These are phyloP conservation scores for Parasteatoda lunata DNA, from an alignment of 2,888 invertebrate genomes.

Conservation along the genomic window DNA sequence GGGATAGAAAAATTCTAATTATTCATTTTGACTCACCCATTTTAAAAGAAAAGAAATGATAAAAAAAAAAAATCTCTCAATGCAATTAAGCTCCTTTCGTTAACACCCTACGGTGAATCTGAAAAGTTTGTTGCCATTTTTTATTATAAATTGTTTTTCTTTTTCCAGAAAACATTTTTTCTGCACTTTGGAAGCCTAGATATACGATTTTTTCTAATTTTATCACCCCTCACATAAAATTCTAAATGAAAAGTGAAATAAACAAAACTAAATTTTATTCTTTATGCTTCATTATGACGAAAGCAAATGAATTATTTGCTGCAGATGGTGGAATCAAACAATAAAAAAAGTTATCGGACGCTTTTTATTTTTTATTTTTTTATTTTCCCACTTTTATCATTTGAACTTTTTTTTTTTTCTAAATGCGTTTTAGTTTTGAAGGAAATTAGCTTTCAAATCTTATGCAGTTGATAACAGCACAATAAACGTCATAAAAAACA, in stretches of 20 bases:
- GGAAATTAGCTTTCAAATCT: slow-evolving; percentile 45
- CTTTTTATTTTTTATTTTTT: background rate
- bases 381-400: background rate
- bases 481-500: background rate
- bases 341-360: background rate
- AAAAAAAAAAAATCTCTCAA: background rate
- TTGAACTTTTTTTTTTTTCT: background rate
- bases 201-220: background rate
- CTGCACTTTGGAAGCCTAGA: background rate
- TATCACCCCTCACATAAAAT: background rate
- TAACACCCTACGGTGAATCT: background rate
- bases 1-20: slow-evolving; percentile 40
- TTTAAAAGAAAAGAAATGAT: background rate
- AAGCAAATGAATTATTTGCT: background rate
- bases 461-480: slow-evolving; percentile 9
- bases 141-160: background rate
- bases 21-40: slow-evolving; percentile 29
- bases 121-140: background rate
- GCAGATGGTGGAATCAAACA: background rate
- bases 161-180: background rate
- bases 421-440: background rate
- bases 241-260: background rate
- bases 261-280: background rate
- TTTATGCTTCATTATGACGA: background rate
- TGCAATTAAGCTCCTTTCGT: background rate